These are phyloP conservation scores for Coturnix japonica DNA, from an alignment of 2,113 vertebrate genomes.

Conservation along the genomic window DNA sequence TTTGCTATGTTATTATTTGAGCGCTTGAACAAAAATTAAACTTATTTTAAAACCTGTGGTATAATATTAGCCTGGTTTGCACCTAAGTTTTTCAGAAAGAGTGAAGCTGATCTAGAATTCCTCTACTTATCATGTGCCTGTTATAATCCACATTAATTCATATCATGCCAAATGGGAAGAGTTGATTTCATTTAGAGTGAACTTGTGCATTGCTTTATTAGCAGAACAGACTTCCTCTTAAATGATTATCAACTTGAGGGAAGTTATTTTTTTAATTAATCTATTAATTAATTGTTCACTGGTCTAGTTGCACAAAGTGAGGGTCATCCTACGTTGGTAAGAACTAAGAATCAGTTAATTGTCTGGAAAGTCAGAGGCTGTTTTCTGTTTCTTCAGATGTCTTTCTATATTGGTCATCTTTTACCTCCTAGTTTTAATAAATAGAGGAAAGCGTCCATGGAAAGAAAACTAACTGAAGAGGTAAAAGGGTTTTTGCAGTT, in stretches of 20 bases:
- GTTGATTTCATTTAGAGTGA: background rate
- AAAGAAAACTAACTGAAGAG: background rate
- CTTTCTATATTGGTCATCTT: background rate
- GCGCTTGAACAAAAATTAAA: background rate
- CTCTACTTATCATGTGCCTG: background rate
- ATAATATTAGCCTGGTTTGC: background rate
- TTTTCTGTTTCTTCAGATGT: background rate
- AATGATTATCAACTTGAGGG: background rate
- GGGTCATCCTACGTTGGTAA: constrained; percentile 7
- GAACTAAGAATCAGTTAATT: background rate
- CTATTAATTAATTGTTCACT: background rate
- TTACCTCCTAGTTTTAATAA: background rate
- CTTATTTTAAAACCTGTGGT: background rate
- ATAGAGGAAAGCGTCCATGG: background rate
- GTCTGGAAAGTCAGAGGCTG: background rate
- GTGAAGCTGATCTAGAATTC: background rate
- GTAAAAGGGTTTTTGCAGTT: background rate
- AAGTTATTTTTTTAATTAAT: background rate
- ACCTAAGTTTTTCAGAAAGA: background rate
- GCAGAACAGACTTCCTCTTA: background rate
- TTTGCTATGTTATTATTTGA: background rate
- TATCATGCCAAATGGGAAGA: background rate
- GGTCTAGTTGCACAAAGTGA: background rate
- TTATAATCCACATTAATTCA: background rate
- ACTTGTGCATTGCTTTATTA: background rate